These are phyloP conservation scores for Hyperoodon ampullatus DNA, from an alignment of 2,113 vertebrate species.

Conservation along the genomic window DNA sequence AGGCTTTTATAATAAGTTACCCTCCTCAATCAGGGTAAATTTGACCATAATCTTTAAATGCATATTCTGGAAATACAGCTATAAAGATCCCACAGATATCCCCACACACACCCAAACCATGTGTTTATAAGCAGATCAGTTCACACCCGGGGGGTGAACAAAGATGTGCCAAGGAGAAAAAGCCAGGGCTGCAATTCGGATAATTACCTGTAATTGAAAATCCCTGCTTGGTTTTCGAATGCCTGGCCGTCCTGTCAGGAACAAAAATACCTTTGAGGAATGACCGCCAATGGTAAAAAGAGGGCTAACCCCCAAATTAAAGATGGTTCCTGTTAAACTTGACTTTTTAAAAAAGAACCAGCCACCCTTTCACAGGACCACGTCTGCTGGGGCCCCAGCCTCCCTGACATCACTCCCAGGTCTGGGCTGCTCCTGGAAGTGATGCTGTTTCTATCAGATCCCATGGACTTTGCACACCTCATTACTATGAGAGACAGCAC, in stretches of 20 bases:
- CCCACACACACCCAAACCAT: background rate
- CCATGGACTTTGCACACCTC: background rate
- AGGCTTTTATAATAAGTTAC: constrained; percentile 11
- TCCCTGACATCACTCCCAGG: background rate
- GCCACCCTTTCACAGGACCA: background rate
- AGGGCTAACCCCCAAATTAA: background rate
- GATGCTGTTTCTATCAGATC: background rate
- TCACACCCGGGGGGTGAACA: background rate
- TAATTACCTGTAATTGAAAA: background rate
- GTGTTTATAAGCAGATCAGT: background rate
- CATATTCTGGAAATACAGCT: constrained; percentile 31
- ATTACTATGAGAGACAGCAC: background rate
- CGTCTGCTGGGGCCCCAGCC: accelerated
- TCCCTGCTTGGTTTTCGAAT: background rate
- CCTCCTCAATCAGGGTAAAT: constrained; percentile 29
- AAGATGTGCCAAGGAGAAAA: background rate
- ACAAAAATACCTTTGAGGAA: background rate
- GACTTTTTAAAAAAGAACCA: background rate
- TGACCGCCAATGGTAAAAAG: background rate
- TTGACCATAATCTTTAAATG: constrained; percentile 30
- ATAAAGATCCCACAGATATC: background rate
- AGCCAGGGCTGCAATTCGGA: background rate
- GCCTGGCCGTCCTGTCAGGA: background rate
- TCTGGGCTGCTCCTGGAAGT: background rate
- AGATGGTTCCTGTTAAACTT: background rate